Base-by-base conservation (phyloP, 2,113 vertebrate genomes). In the Pelecanoides urinatrix region DNA sequence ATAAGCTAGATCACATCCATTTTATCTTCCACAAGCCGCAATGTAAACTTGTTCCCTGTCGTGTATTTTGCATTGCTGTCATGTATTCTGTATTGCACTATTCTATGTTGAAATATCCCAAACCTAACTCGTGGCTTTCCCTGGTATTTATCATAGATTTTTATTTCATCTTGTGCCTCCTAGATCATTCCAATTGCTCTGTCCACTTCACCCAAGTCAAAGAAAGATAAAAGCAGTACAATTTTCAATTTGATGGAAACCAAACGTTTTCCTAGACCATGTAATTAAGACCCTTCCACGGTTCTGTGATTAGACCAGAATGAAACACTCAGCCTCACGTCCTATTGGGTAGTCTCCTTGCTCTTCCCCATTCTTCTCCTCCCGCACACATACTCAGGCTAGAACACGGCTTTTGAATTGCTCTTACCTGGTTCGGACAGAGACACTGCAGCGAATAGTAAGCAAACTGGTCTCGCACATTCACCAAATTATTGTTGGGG, bases 391-490 rank as follows among this genome's bases (percentile, higher is more conserved):
- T 9, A 9, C 45, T 11, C 23, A 9, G 16, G 67, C 85, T 38
- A 67, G 56, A 38, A 30, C 45, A 4, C 13, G 16, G 7, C 89
- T 58, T 50, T 30, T 38, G n/a, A 13, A 18, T 9, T 8, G 72
- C n/a, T 63, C 99, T 98, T 96, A 99, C 99, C 99, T 99, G 99
- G 98, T 99, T 99, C 26, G 99, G 99, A 96, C 99, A 99, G 96
- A 99, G 99, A 98, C 99, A 99, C 98, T 99, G 99, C 83, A 99
- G 98, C 1, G 99, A 99, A 96, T 99, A 99, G 97, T 99, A 99
- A 66, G 99, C 98, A 50, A 99, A 99, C 98, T 99, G 99, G 98
- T 99, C 99, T 44, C 99, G 98, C 95, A 99, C 99, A 22, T 99
- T 99, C 97, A 99, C 98, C 97, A 99, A 97, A 96, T 98, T 99